phyloP scores from a whole-genome alignment of 2,113 vertebrate species.

The Zosterops hypoxanthus region DNA sequence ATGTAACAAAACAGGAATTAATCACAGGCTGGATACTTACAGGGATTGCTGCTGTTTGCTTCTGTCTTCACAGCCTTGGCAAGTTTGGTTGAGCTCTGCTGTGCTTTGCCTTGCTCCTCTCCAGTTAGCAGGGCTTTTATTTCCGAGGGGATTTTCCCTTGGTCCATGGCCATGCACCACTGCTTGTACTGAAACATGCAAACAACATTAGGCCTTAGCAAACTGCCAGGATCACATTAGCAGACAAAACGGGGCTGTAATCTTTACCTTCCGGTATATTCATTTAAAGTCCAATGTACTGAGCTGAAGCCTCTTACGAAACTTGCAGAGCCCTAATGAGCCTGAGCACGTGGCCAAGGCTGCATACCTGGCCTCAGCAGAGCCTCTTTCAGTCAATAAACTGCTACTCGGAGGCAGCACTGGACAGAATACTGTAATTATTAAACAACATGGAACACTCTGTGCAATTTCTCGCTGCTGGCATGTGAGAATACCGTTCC shows the following conservation, averaged over 20 bases:
- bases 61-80: constrained; percentile 80
- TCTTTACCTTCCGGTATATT: constrained; percentile 2
- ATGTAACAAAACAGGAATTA: constrained; percentile 8
- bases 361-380: constrained; percentile 23
- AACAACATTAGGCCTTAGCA: constrained; percentile 14
- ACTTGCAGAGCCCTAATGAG: constrained; percentile 13
- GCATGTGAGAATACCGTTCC: constrained; percentile 35
- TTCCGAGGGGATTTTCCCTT: constrained; percentile 98
- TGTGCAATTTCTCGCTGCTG: not conserved
- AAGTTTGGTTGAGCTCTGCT: constrained; percentile 78
- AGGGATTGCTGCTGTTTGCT: constrained; percentile 73
- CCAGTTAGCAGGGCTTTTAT: constrained; percentile 95
- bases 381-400: constrained; percentile 26
- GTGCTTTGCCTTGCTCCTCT: constrained; percentile 86
- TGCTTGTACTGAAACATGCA: constrained; percentile 89
- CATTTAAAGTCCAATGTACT: not conserved
- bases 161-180: constrained; percentile 98
- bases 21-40: constrained; percentile 59
- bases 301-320: not conserved
- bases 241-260: constrained; percentile 7
- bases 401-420: not conserved
- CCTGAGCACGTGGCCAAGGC: not conserved
- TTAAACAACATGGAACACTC: constrained; percentile 53
- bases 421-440: constrained; percentile 50
- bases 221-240: constrained; percentile 31